Evolutionary conservation across 2,797 vertebrate species (phyloP), one percentile per base, ranked within the genome.

Genomic region (Halcyon leucocephala): DNA sequence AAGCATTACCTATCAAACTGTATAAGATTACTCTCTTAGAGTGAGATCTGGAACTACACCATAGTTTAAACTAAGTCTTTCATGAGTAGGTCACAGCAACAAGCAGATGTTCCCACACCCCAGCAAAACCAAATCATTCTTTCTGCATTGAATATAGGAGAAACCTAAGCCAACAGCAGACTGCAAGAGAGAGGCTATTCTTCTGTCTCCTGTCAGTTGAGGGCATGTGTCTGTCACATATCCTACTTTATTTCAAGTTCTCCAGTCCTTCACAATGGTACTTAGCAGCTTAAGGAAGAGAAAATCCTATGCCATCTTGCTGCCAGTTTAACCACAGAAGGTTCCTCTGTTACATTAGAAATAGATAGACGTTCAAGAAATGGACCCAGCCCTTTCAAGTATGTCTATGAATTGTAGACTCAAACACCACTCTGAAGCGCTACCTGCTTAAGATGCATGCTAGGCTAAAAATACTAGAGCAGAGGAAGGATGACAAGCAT

Each of bases 141-240:
- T 71, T 58, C 28, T 37, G 31, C 18, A 4, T 1, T 51, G 58
- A 67, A 72, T 46, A 44, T 2, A 31, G 39, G 12, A 77, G 8
- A 42, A 42, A 9, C 26, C 17, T 26, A 26, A 69, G 20, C 39
- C 39, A 78, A 25, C 14, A 29, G 29, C 69, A 71, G n/a, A 20
- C 14, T 0, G 0, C 29, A 42, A 9, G 14, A 61, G 29, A 25
- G 6, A 66, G 11, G 21, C 51, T 41, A 2, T 5, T 21, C 31
- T 46, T 35, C 67, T 18, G 29, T 31, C 41, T 55, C 12, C 17
- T 26, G 48, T 25, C 76, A 46, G 29, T 0, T 54, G 29, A 64
- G 24, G 28, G 18, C 46, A 81, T 25, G 49, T 26, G 21, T 39
- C 52, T 49, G 31, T 41, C 48, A 15, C 39, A 22, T 18, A 26